Evolutionary conservation across 2,113 vertebrate genomes (phyloP), one percentile per base, ranked within the genome.

Genomic region (Equus quagga): DNA sequence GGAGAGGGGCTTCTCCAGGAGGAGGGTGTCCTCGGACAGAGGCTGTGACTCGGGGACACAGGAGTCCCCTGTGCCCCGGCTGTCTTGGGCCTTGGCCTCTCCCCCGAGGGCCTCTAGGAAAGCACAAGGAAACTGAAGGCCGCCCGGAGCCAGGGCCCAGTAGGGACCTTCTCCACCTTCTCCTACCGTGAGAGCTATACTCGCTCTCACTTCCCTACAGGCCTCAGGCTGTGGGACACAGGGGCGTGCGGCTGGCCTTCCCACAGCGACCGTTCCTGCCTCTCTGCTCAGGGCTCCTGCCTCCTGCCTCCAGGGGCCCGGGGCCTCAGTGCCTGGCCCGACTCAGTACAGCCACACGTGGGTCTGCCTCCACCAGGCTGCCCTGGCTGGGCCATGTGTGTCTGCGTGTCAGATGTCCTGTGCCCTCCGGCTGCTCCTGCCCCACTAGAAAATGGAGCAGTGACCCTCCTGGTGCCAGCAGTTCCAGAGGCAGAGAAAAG

Each of bases 401-500:
- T 76, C 54, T n/a, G 49, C 14, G 17, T 41, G 69, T 41, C n/a
- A 54, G 54, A 49, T 36, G 0, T 5, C 4, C 89, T 2, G 15
- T 4, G 23, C 1, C 36, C 24, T 28, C 19, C 8, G 49, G 23
- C 72, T n/a, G 41, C 17, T 11, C 23, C 60, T 17, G 21, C 11
- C 33, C 58, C 10, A 6, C 17, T 0, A 10, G 60, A 21, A 44
- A 18, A 73, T 18, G 2, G 64, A 17, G 72, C 0, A 31, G n/a
- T 2, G 8, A 46, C 0, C 2, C 51, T 36, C 28, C 28, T 28
- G 19, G 15, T 28, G 10, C 19, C 28, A 0, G 5, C 26, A n/a
- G 83, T 23, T 23, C 18, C 73, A 33, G 81, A 60, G 56, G 49
- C 44, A 2, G 54, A 36, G 31, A 4, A 41, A 31, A 6, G 84